phyloP scores from a whole-genome alignment of 1,140 invertebrate species.

The Cydia pomonella region DNA sequence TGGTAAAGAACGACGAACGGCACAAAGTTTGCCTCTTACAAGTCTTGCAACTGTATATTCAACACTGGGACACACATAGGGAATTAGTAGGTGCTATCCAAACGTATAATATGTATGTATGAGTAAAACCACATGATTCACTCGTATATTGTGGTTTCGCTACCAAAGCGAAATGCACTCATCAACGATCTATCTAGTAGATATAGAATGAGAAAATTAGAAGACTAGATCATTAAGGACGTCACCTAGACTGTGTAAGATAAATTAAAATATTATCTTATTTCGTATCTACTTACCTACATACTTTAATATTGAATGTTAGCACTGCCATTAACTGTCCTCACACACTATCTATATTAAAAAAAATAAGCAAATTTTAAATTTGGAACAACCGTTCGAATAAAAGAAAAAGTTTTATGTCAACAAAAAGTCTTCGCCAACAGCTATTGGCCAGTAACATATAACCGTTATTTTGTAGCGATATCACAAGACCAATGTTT shows the following conservation, averaged over 20 bases:
- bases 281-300: too few relatives aligned
- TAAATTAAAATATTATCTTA: not conserved
- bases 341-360: not conserved
- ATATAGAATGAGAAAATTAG: not conserved
- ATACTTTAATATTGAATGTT: too few relatives aligned
- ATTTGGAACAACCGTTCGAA: slow-evolving; percentile 10
- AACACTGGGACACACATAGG: not conserved
- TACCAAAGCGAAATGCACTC: too few relatives aligned
- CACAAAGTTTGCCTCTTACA: not conserved
- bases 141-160: not conserved
- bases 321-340: not conserved
- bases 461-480: slow-evolving; percentile 40
- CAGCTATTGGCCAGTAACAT: not conserved
- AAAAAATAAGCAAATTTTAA: slow-evolving; percentile 11
- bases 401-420: slow-evolving; percentile 10
- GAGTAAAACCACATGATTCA: not conserved
- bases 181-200: not conserved
- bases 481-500: slow-evolving; percentile 40
- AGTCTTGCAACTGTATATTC: not conserved
- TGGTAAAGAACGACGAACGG: not conserved
- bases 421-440: not conserved
- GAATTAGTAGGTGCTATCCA: too few relatives aligned
- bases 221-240: not conserved
- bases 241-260: not conserved
- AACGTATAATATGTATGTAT: not conserved